Conservation (phyloP, 2,797 vertebrate species). For the Falco cherrug region DNA sequence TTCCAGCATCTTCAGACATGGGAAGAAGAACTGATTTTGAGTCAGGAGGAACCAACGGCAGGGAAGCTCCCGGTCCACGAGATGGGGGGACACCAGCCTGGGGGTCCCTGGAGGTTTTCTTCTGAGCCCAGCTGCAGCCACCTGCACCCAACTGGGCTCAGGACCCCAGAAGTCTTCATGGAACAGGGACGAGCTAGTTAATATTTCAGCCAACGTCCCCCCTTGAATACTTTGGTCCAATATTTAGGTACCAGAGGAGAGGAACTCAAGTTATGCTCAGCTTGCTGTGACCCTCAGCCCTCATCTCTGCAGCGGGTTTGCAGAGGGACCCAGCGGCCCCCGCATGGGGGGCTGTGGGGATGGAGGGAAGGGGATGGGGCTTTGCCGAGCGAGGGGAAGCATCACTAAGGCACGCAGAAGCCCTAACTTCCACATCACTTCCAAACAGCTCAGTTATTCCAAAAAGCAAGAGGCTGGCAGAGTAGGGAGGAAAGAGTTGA, state of each 20-base stretch:
- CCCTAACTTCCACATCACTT: fast-evolving
- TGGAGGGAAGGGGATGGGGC: fast-evolving
- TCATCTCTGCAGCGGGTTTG: fast-evolving
- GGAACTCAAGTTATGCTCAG: neutral
- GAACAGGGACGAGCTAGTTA: neutral
- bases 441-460: fast-evolving
- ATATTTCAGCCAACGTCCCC: neutral
- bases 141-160: fast-evolving
- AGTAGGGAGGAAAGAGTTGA: slow-evolving; percentile 19
- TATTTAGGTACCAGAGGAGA: neutral
- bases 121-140: neutral
- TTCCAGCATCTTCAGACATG: neutral
- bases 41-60: neutral
- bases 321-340: neutral
- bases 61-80: neutral
- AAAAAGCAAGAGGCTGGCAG: neutral
- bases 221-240: neutral
- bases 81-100: fast-evolving
- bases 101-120: neutral
- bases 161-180: neutral
- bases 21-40: neutral
- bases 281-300: fast-evolving
- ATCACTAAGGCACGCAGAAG: neutral
- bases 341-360: fast-evolving
- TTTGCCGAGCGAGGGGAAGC: neutral